Conservation (phyloP, 2,113 vertebrate species). For the Halichoerus grypus region DNA sequence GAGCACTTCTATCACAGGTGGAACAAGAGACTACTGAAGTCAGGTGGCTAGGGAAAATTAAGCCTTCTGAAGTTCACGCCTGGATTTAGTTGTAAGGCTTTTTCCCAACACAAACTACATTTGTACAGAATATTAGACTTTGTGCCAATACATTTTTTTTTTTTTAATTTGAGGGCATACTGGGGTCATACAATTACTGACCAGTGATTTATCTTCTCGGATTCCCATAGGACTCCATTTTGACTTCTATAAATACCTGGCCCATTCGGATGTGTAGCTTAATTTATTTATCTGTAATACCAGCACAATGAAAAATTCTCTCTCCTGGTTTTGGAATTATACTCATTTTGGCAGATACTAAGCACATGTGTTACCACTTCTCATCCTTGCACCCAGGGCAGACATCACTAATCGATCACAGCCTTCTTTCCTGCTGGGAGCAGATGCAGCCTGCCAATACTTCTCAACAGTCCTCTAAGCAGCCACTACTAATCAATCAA, state of each 20-base stretch:
- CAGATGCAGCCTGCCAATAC: constrained; percentile 68
- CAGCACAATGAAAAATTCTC: neutral
- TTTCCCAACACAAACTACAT: neutral
- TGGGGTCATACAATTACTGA: neutral
- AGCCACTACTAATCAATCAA: constrained; percentile 77
- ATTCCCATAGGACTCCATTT: neutral
- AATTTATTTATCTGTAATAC: constrained; percentile 36
- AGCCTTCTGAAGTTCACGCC: neutral
- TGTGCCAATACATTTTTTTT: neutral
- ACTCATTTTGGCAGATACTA: constrained; percentile 27
- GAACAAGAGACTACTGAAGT: neutral
- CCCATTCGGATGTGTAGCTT: neutral
- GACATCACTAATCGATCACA: constrained; percentile 77
- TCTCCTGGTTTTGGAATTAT: neutral
- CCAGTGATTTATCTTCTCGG: neutral
- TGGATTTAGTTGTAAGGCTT: neutral
- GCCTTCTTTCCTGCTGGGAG: constrained; percentile 68
- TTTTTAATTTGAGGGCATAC: neutral
- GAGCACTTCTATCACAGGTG: neutral
- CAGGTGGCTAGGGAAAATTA: neutral
- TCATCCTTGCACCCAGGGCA: constrained; percentile 49
- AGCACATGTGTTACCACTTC: neutral
- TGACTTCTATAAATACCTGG: neutral
- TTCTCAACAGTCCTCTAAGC: constrained; percentile 57
- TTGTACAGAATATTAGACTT: neutral